Evolutionary conservation across 2,113 vertebrate genomes (phyloP), one percentile per base, ranked within the genome.

Genomic region (Macquaria ambigua): DNA sequence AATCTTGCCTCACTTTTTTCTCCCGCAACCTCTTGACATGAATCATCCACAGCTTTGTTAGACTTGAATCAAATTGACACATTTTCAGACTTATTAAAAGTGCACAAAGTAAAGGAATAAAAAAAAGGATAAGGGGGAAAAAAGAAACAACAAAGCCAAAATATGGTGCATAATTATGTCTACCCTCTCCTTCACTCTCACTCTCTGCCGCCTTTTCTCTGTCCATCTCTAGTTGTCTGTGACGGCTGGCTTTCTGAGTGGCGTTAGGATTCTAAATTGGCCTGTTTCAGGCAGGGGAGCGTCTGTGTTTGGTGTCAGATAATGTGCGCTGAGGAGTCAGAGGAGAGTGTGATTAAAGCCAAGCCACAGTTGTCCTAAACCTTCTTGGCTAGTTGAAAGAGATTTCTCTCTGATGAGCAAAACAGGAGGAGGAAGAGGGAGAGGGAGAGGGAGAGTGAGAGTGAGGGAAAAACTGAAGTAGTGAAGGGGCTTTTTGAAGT

Each of bases 321-420:
- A 93, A 95, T 95, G 90, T 94, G 93, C 86, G 61, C 92, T 84
- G 93, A 93, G 90, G 90, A 96, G 95, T 94, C 92, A 83, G 85
- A 94, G 90, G 92, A 93, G 90, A 92, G 84, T 86, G 93, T 94
- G 95, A 96, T 96, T 96, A 96, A 95, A 96, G 94, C 91, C 93
- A 87, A 95, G 92, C 90, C 89, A 79, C 89, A 88, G 93, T 94
- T 92, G 94, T 95, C 94, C 91, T 92, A 84, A 93, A 92, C 92
- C 84, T 90, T 85, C 77, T 84, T 73, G 2, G 94, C 86, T 94
- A 95, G 94, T 95, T 95, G 94, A 96, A 96, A 95, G 95, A 93
- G 92, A 95, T 94, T 95, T 94, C 84, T 87, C 86, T 89, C 83
- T 82, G 86, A 93, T 90, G 92, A 92, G 93, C 85, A 88, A 90